Percentiles rank a stretch among this genome's conserved stretches.
Conservation (phyloP, 2,888 invertebrate genomes). For the Piscicola geometra region DNA sequence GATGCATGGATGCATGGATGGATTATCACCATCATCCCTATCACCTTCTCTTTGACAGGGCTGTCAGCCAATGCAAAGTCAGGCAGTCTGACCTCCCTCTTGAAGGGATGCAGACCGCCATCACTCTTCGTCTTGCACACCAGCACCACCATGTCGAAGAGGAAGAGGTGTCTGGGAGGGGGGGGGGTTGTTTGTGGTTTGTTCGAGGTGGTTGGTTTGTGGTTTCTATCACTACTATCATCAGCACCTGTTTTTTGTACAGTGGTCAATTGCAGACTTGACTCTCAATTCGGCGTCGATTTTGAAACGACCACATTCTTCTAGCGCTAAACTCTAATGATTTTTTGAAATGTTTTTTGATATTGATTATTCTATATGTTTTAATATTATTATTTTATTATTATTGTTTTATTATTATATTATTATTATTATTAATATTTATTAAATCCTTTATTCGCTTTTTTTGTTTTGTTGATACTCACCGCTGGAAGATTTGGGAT, state of each 20-base stretch:
- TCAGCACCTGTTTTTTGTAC: constrained; percentile 13
- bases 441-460: too few relatives aligned
- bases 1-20: too few relatives aligned
- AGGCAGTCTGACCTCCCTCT: neutral
- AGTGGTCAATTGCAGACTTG: constrained; percentile 60
- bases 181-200: neutral
- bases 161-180: constrained; percentile 77
- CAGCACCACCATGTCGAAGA: constrained; percentile 93
- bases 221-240: neutral
- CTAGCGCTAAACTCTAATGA: constrained; percentile 74
- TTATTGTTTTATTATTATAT: too few relatives aligned
- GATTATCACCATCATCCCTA: too few relatives aligned
- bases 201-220: neutral
- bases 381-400: too few relatives aligned
- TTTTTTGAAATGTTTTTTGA: too few relatives aligned
- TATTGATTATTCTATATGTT: too few relatives aligned
- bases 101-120: constrained; percentile 2
- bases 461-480: neutral
- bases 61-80: neutral
- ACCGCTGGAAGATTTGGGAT: constrained; percentile 1
- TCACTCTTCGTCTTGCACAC: constrained; percentile 70
- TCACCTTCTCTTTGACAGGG: constrained; percentile 23
- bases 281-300: constrained; percentile 91
- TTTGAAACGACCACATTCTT: constrained; percentile 83
- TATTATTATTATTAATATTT: too few relatives aligned